Base-by-base conservation (phyloP, 2,888 invertebrate species). In the Sarcophaga carnaria region DNA sequence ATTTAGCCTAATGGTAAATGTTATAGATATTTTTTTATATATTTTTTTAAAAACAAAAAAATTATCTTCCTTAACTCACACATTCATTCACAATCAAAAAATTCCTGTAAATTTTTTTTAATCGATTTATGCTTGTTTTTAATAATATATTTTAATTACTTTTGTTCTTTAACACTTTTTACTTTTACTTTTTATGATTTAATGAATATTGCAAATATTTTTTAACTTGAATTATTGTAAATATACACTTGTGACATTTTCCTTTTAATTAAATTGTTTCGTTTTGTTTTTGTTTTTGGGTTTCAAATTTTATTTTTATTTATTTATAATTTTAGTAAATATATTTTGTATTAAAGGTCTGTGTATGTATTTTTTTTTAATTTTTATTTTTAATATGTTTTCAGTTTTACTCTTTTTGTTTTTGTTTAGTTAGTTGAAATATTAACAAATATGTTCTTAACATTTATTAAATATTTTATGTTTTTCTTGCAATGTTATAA, bases 11-110 rank as follows among this genome's bases (percentile, higher is more conserved):
- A 69, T 74, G 59, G 66, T 72, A 85, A 84, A 76, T 80, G 47
- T 76, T 66, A 76, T 84, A 62, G 14, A 66, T 37, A 66, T 66
- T 54, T 54, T 12, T 12, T 54, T 25, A 22, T 37, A 37, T 37
- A 37, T 37, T 37, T 37, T 37, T 37, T 37, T 37, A 8, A 37
- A 37, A 69, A 69, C 45, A 54, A 71, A 27, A 64, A n/a, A 70
- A 17, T 25, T 25, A 70, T 82, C 20, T 45, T 66, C 70, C 49
- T 81, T 76, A 86, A 86, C 78, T 75, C 74, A 82, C 49, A 66
- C 64, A 86, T 79, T 86, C 85, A 82, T 79, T 86, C 85, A 86
- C 85, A 86, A 82, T 86, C 85, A 82, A 82, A 82, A 80, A 86
- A 82, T 86, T 86, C 85, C 85, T 86, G 85, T 86, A 86, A 82